phyloP scores from a whole-genome alignment of 2,797 vertebrate genomes.

The Alosa sapidissima region DNA sequence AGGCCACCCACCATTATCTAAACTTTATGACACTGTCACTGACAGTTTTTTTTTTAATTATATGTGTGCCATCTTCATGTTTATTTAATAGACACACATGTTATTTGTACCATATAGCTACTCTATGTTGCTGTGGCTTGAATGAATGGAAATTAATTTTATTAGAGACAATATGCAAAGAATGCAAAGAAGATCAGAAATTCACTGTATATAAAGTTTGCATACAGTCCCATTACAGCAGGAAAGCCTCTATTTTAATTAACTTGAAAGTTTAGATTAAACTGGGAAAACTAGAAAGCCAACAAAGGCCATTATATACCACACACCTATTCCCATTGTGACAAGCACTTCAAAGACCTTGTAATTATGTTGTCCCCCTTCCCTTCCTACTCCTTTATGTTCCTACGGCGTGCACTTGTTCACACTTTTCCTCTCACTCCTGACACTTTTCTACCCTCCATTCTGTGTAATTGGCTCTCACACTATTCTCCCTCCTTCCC shows the following conservation, averaged over 20 bases:
- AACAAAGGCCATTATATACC: neutral
- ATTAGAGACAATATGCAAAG: neutral
- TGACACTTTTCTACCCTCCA: slow-evolving; percentile 3
- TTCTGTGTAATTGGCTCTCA: neutral
- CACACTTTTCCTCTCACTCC: neutral
- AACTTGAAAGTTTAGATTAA: too few species aligned
- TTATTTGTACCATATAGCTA: too few species aligned
- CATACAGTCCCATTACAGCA: neutral
- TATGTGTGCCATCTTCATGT: neutral
- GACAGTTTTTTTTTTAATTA: too few species aligned
- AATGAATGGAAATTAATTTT: too few species aligned
- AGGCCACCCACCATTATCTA: too few species aligned
- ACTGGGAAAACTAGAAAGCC: neutral
- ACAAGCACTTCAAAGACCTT: neutral
- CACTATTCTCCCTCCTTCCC: neutral
- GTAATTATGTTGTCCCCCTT: slow-evolving; percentile 15
- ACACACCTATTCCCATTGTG: neutral
- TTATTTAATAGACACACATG: neutral
- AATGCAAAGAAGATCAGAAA: neutral
- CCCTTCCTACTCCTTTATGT: neutral
- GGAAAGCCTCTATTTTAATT: neutral
- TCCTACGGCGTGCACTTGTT: neutral
- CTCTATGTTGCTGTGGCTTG: too few species aligned
- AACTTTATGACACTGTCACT: too few species aligned
- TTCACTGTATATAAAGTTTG: neutral